These are phyloP conservation scores for Montipora capitata DNA, from an alignment of 92 coral and sea anemone species.

Conservation along the genomic window DNA sequence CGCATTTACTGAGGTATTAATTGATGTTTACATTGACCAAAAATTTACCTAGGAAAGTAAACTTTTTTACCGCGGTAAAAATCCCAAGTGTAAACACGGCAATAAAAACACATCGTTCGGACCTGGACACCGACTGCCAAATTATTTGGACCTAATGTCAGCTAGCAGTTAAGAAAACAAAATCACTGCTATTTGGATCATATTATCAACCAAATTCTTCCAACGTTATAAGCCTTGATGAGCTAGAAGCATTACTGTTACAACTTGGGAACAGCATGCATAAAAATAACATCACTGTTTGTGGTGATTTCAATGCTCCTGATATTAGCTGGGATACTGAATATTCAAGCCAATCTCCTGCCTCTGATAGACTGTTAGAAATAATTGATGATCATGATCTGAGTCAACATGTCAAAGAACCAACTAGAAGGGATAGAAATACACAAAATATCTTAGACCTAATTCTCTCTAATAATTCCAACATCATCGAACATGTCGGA, in stretches of 20 bases:
- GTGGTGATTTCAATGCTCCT: constrained; percentile 39
- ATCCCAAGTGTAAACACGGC: no score
- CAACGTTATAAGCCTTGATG: constrained; percentile 40
- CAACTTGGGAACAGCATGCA: constrained; percentile 49
- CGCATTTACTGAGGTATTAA: no score
- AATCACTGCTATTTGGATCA: constrained; percentile 61
- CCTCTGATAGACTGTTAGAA: no score
- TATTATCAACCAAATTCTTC: constrained; percentile 62
- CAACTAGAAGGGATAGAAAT: constrained; percentile 36
- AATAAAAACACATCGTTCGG: constrained; percentile 19
- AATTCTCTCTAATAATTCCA: no score
- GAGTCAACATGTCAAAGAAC: no score
- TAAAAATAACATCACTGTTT: constrained; percentile 35
- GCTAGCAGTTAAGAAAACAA: constrained; percentile 44
- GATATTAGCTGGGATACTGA: constrained; percentile 40
- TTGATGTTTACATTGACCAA: no score
- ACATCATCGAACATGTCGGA: no score
- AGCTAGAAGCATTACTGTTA: constrained; percentile 50
- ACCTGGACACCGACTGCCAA: constrained; percentile 3
- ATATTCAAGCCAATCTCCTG: constrained; percentile 2
- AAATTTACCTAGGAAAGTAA: no score
- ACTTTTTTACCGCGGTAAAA: no score
- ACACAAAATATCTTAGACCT: no score
- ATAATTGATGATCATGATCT: no score
- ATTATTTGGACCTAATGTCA: constrained; percentile 56